Conservation (phyloP, 2,797 vertebrate species). For the Botia almorhae region DNA sequence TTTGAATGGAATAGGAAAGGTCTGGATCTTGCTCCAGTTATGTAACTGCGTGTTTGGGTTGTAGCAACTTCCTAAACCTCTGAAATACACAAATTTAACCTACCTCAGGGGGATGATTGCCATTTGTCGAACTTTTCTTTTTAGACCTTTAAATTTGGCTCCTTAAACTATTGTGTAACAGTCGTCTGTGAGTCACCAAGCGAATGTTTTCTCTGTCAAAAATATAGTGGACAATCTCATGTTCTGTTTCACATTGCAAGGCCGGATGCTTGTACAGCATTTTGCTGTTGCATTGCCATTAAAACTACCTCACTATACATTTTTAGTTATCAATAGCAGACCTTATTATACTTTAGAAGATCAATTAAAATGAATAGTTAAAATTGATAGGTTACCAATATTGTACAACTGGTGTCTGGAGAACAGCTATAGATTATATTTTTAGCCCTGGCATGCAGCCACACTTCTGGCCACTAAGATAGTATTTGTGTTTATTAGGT, state of each 20-base stretch:
- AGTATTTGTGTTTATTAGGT: conserved; percentile 13
- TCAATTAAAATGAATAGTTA: neutral
- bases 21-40: conserved; percentile 71
- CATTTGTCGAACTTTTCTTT: neutral
- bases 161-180: conserved; percentile 7
- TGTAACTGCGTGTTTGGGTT: conserved; percentile 69
- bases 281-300: neutral
- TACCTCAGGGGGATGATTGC: conserved; percentile 61
- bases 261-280: neutral
- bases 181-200: neutral
- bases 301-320: neutral
- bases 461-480: neutral
- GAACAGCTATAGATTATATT: conserved; percentile 23
- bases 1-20: conserved; percentile 41
- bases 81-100: conserved; percentile 45
- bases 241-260: neutral
- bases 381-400: conserved; percentile 1
- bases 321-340: neutral
- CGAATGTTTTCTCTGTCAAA: neutral
- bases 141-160: neutral
- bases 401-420: conserved; percentile 10
- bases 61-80: conserved; percentile 65
- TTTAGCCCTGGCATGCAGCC: conserved; percentile 16
- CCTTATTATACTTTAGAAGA: neutral
- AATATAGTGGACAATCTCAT: neutral